These are phyloP conservation scores for Octomys mimax DNA, from an alignment of 2,797 vertebrate species.

Conservation along the genomic window DNA sequence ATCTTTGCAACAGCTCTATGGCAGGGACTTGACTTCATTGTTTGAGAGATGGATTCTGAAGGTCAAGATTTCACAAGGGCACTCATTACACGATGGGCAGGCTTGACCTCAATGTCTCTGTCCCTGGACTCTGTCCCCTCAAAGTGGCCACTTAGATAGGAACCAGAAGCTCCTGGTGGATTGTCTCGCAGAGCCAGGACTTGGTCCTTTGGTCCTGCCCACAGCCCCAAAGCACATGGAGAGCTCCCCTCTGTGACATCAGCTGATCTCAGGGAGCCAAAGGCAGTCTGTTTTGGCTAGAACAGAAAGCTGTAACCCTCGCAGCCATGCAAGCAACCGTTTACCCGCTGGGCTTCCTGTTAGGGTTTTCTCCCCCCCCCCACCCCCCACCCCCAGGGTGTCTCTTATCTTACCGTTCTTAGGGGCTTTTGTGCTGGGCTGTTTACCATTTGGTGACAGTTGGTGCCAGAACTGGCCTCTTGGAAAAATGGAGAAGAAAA, in stretches of 20 bases:
- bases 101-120: not conserved
- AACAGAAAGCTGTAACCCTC: not conserved
- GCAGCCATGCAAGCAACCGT: constrained; percentile 56
- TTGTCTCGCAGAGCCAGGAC: not conserved
- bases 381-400: constrained; percentile 40
- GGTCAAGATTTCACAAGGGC: not conserved
- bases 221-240: not conserved
- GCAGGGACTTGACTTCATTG: not conserved
- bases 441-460: constrained; percentile 69
- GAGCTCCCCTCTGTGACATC: not conserved
- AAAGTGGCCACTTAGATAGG: not conserved
- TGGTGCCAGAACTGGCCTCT: constrained; percentile 49
- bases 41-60: not conserved
- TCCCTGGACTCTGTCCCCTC: not conserved
- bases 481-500: constrained; percentile 1
- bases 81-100: accelerated
- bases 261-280: not conserved
- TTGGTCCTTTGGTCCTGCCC: accelerated
- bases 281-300: not conserved
- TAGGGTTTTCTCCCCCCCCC: constrained; percentile 59
- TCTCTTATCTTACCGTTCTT: constrained; percentile 75
- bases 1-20: not conserved
- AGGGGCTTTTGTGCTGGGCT: constrained; percentile 46
- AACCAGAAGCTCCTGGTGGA: not conserved
- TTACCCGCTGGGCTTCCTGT: constrained; percentile 83